These are phyloP conservation scores for Rhyzopertha dominica DNA, from an alignment of 1,140 invertebrate species.

Conservation along the genomic window DNA sequence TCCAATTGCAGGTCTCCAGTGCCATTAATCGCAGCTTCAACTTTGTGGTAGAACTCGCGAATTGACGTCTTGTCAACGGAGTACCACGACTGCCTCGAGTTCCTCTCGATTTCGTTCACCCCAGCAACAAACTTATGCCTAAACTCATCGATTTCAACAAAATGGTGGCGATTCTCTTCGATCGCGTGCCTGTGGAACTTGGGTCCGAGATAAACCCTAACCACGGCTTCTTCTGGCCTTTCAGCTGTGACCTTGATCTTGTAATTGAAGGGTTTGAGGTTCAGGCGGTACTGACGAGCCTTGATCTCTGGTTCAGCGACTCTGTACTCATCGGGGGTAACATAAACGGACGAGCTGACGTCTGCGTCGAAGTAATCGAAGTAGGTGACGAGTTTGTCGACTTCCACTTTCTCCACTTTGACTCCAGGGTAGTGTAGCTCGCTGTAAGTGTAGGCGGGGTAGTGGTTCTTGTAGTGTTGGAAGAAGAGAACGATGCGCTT, in stretches of 20 bases:
- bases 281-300: slow-evolving; percentile 48
- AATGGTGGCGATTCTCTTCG: slow-evolving; percentile 56
- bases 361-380: slow-evolving; percentile 65
- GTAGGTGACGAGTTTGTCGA: slow-evolving; percentile 57
- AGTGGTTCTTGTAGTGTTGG: slow-evolving; percentile 28
- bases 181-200: slow-evolving; percentile 58
- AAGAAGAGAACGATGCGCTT: slow-evolving; percentile 52
- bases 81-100: slow-evolving; percentile 61
- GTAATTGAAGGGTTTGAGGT: slow-evolving; percentile 62
- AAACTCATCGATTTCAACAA: slow-evolving; percentile 67
- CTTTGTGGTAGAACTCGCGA: slow-evolving; percentile 53
- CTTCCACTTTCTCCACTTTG: slow-evolving; percentile 55
- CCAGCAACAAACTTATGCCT: slow-evolving; percentile 57
- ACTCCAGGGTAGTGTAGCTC: slow-evolving; percentile 57
- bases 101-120: slow-evolving; percentile 60
- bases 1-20: slow-evolving; percentile 49
- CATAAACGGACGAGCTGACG: slow-evolving; percentile 58
- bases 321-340: slow-evolving; percentile 21
- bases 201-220: slow-evolving; percentile 66
- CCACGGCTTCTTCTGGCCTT: slow-evolving; percentile 49
- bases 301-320: not conserved
- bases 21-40: slow-evolving; percentile 50
- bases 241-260: slow-evolving; percentile 55
- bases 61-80: slow-evolving; percentile 60
- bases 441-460: slow-evolving; percentile 55